phyloP scores from a whole-genome alignment of 2,797 vertebrate genomes.

The Rachycentron canadum region DNA sequence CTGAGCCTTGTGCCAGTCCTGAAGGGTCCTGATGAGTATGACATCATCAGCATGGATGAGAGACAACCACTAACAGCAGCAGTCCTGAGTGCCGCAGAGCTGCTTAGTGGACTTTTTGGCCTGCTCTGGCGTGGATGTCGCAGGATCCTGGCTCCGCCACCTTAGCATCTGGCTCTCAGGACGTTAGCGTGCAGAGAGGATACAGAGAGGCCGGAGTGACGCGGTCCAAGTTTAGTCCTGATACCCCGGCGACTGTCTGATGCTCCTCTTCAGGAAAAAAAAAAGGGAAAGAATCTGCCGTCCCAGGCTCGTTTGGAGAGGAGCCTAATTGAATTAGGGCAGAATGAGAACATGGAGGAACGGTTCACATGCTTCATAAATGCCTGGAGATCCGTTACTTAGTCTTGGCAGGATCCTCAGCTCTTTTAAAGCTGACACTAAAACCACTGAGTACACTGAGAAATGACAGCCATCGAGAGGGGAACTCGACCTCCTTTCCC shows the following conservation, averaged over 20 bases:
- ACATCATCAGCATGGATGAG: conserved; percentile 52
- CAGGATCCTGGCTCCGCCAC: conserved; percentile 80
- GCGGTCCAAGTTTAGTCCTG: conserved; percentile 65
- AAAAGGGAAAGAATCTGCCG: conserved; percentile 26
- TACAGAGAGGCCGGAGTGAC: conserved; percentile 30
- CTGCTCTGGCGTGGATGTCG: conserved; percentile 71
- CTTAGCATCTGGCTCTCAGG: conserved; percentile 73
- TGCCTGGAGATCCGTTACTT: conserved; percentile 80
- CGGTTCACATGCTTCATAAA: conserved; percentile 81
- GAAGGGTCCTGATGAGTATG: conserved; percentile 29
- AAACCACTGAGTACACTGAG: conserved; percentile 74
- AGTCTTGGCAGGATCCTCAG: conserved; percentile 79
- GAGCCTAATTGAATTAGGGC: conserved; percentile 86
- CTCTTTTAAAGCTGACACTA: conserved; percentile 82
- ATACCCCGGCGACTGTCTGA: conserved; percentile 56
- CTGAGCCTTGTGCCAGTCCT: background rate
- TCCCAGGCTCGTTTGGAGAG: conserved; percentile 73
- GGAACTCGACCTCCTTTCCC: conserved; percentile 49
- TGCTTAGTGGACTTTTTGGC: conserved; percentile 45
- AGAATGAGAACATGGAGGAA: conserved; percentile 78
- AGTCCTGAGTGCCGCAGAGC: conserved; percentile 47
- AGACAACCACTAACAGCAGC: conserved; percentile 35
- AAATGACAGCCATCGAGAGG: conserved; percentile 64
- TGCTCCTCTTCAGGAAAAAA: conserved; percentile 29
- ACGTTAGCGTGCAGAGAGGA: conserved; percentile 59